Base-by-base conservation (phyloP, 2,888 invertebrate species). In the Bugulina stolonifera region DNA sequence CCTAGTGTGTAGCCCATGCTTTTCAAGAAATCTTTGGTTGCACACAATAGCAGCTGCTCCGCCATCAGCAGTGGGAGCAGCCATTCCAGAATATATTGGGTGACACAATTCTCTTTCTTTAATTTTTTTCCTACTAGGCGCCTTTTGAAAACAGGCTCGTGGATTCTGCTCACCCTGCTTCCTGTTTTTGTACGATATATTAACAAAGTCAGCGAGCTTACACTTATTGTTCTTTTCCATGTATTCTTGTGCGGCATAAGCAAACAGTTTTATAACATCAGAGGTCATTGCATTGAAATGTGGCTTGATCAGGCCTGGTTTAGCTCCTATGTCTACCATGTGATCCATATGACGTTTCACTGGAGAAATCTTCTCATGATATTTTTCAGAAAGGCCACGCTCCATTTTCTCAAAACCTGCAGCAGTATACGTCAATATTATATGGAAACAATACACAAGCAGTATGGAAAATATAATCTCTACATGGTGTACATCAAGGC, bases 331-430 rank as follows among this genome's bases (percentile, higher is more conserved):
- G 32, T 73, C 73, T 0, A 77, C 76, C 79, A 82, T 77, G 76
- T 80, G 80, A 35, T 80, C 77, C 77, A 80, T 79, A 74, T 82
- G 82, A 23, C 76, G 75, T 52, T 74, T 76, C 0, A 80, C 79
- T 1, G 82, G 81, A 1, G 80, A 79, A 1, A 75, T 75, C 54
- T 79, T 77, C 69, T 82, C 81, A 35, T 76, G 76, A 74, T 81
- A 82, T 25, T 77, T 75, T 71, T 78, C 78, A 5, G 80, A 79
- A 27, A 82, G 71, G n/a, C 81, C 81, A 52, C 76, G 71, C 64
- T 81, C 81, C 81, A 80, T 81, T 72, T 81, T 80, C 74, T 81
- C 81, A 79, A 81, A 81, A 25, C 81, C 81, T 80, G 69, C 1
- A 74, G 69, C 5, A 57, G n/a, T 43, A n/a, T n/a, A n/a, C n/a